Evolutionary conservation across 2,113 vertebrate species (phyloP).

Genomic region (Neolamprologus falcicula): DNA sequence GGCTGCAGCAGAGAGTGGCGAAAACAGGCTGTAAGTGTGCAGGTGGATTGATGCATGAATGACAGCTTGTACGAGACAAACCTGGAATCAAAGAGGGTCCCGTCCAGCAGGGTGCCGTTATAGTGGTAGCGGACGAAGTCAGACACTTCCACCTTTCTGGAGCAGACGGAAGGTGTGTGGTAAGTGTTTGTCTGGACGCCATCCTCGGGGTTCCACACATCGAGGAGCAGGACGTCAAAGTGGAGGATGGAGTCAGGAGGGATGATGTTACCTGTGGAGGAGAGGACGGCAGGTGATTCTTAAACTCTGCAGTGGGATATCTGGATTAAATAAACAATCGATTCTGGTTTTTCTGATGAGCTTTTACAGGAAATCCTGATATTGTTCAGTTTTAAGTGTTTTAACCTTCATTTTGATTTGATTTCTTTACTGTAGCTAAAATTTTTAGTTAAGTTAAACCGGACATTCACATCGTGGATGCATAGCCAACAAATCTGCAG

Average conservation of each 20-base stretch:
- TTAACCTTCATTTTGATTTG: background rate
- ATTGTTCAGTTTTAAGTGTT: background rate
- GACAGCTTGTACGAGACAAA: conserved; percentile 15
- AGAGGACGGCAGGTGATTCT: background rate
- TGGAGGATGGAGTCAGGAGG: conserved; percentile 88
- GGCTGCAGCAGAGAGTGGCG: conserved; percentile 59
- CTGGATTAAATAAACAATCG: background rate
- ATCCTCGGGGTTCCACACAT: conserved; percentile 90
- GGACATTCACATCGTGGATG: background rate
- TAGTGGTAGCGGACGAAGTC: conserved; percentile 96
- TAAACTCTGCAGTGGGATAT: background rate
- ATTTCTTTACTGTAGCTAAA: background rate
- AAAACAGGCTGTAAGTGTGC: background rate
- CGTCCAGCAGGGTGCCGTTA: conserved; percentile 91
- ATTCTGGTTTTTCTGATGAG: background rate
- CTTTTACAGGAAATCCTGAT: background rate
- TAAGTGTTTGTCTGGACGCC: conserved; percentile 84
- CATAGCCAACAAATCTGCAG: background rate
- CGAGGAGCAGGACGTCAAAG: conserved; percentile 90
- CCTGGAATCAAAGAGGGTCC: conserved; percentile 98
- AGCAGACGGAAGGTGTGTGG: conserved; percentile 77
- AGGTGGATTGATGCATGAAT: background rate
- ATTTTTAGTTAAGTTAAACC: background rate
- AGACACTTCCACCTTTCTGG: conserved; percentile 85
- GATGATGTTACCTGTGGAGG: conserved; percentile 79